A percentile compares a stretch with the other conserved stretches of the same genome.
Evolutionary conservation across 2,113 vertebrate genomes (phyloP).

Genomic region (Melanotaenia duboulayi): DNA sequence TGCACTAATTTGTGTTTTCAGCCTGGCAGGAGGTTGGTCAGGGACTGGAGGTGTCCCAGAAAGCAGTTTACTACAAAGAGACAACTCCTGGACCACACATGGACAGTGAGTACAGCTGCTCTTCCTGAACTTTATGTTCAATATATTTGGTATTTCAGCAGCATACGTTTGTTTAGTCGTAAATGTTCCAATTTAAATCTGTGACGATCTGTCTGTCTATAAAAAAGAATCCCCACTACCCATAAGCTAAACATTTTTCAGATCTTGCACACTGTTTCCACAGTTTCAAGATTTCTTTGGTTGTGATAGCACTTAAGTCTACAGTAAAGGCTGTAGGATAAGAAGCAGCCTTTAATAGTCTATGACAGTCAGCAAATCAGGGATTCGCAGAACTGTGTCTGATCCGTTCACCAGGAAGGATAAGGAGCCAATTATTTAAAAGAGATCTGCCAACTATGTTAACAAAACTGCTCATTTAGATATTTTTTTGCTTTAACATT

Average conservation of each 20-base stretch:
- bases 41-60: conserved; percentile 54
- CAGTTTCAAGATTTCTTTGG: too few relatives aligned
- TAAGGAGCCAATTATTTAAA: neutral
- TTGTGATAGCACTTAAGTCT: too few relatives aligned
- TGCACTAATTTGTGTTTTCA: conserved; percentile 59
- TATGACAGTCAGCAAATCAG: neutral
- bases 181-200: too few relatives aligned
- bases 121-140: neutral
- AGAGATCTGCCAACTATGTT: conserved; percentile 1
- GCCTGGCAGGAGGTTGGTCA: conserved; percentile 90
- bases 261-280: too few relatives aligned
- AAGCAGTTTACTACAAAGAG: conserved; percentile 87
- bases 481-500: neutral
- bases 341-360: too few relatives aligned
- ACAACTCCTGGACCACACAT: conserved; percentile 79
- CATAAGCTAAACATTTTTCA: too few relatives aligned
- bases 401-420: neutral
- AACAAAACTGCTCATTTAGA: neutral
- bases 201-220: too few relatives aligned
- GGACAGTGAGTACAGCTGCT: conserved; percentile 82
- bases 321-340: too few relatives aligned
- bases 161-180: too few relatives aligned
- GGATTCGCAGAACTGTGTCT: neutral
- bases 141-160: neutral
- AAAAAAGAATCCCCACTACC: too few relatives aligned